Evolutionary conservation across 2,797 vertebrate species (phyloP).

Genomic region (Lerista edwardsae): DNA sequence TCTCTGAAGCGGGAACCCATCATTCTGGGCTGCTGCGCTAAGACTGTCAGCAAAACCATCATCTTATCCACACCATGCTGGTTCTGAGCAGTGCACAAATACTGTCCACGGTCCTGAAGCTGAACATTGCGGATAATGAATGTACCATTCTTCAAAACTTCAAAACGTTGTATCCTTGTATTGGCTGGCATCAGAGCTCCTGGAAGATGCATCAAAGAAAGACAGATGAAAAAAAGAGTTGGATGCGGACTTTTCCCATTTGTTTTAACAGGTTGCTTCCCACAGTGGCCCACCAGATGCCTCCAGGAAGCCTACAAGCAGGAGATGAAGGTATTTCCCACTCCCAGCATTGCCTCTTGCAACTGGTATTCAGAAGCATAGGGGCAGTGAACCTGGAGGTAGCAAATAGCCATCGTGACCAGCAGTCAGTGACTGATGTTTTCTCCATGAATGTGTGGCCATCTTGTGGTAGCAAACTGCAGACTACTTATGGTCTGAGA

Average conservation of each 20-base stretch:
- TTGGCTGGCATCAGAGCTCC: conserved; percentile 83
- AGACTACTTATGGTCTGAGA: no score
- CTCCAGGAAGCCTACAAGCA: no score
- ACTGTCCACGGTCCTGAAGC: conserved; percentile 85
- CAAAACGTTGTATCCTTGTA: conserved; percentile 82
- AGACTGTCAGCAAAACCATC: conserved; percentile 77
- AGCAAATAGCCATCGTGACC: no score
- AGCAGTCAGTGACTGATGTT: no score
- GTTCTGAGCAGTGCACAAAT: conserved; percentile 87
- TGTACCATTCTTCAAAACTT: conserved; percentile 88
- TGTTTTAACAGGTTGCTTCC: no score
- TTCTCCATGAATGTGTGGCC: no score
- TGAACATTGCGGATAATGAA: conserved; percentile 83
- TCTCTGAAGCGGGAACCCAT: conserved; percentile 83
- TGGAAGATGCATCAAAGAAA: conserved; percentile 49
- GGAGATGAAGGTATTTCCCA: no score
- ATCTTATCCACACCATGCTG: conserved; percentile 82
- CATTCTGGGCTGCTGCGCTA: conserved; percentile 80
- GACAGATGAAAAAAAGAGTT: neutral
- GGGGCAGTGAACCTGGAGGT: no score
- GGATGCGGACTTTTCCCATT: neutral
- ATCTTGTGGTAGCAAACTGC: no score
- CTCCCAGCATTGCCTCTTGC: no score
- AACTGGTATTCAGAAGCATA: no score
- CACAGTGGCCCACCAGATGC: no score